Evolutionary conservation across 2,113 vertebrate species (phyloP).

Genomic region (Cygnus buccinator): DNA sequence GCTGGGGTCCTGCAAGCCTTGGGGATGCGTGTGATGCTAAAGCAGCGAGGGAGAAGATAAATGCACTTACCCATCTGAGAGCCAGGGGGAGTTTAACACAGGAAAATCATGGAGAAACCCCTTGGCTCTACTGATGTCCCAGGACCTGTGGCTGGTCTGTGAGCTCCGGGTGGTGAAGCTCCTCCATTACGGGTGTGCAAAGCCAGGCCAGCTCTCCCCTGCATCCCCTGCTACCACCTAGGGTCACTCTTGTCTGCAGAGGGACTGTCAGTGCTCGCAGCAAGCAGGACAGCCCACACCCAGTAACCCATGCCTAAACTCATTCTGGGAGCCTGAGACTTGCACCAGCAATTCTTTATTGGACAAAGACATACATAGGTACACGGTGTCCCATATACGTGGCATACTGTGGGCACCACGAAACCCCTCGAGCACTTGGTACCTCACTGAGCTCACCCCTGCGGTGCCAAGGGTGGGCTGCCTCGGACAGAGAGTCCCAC

Average conservation of each 20-base stretch:
- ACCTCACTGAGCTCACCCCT: not conserved
- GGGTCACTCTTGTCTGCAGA: not conserved
- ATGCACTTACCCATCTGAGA: not conserved
- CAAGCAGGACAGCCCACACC: not conserved
- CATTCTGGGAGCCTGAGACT: not conserved
- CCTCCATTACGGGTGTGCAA: not conserved
- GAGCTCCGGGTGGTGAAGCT: not conserved
- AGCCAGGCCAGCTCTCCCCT: not conserved
- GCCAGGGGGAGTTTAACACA: not conserved
- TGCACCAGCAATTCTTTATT: conserved; percentile 28
- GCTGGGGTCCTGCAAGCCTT: not conserved
- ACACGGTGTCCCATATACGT: not conserved
- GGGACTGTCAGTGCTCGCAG: not conserved
- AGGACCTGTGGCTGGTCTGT: not conserved
- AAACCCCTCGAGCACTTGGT: not conserved
- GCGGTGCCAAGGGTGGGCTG: not conserved
- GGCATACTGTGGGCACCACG: not conserved
- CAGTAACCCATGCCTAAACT: not conserved
- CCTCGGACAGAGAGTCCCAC: conserved; percentile 30
- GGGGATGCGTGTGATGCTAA: fast-evolving
- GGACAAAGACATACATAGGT: not conserved
- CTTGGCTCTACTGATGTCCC: not conserved
- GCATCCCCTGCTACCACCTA: not conserved
- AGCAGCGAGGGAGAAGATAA: not conserved
- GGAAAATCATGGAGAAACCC: not conserved